Evolutionary conservation across 2,888 invertebrate genomes (phyloP).

Genomic region (Hyposoter didymator): DNA sequence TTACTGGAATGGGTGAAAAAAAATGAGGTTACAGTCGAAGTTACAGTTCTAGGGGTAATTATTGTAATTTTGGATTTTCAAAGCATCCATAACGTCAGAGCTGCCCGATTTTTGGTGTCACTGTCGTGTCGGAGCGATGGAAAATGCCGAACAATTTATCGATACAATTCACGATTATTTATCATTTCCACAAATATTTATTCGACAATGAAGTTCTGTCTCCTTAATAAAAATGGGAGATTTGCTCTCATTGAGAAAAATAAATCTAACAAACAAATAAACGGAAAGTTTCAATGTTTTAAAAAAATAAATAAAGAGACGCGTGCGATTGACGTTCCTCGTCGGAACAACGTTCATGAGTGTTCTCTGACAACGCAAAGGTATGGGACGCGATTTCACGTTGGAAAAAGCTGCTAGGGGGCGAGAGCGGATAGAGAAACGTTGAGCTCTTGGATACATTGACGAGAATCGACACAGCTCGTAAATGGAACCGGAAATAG

Average conservation of each 20-base stretch:
- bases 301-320: not conserved
- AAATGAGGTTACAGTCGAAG: too few relatives aligned
- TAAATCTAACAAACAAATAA: not conserved
- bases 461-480: conserved; percentile 36
- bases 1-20: too few relatives aligned
- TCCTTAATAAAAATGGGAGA: not conserved
- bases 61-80: too few relatives aligned
- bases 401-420: conserved; percentile 5
- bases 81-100: too few relatives aligned
- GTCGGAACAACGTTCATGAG: not conserved
- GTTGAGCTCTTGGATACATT: conserved; percentile 1
- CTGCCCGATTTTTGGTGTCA: too few relatives aligned
- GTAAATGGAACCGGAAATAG: conserved; percentile 30
- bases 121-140: too few relatives aligned
- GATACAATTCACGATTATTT: not conserved
- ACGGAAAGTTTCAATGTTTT: not conserved
- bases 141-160: too few relatives aligned
- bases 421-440: conserved; percentile 6
- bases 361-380: not conserved
- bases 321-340: conserved; percentile 21
- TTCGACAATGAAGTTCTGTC: not conserved
- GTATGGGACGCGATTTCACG: not conserved
- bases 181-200: not conserved
- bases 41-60: too few relatives aligned
- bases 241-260: not conserved